These are phyloP conservation scores for Autographa pulchrina DNA, from an alignment of 2,888 invertebrate species.

Conservation along the genomic window DNA sequence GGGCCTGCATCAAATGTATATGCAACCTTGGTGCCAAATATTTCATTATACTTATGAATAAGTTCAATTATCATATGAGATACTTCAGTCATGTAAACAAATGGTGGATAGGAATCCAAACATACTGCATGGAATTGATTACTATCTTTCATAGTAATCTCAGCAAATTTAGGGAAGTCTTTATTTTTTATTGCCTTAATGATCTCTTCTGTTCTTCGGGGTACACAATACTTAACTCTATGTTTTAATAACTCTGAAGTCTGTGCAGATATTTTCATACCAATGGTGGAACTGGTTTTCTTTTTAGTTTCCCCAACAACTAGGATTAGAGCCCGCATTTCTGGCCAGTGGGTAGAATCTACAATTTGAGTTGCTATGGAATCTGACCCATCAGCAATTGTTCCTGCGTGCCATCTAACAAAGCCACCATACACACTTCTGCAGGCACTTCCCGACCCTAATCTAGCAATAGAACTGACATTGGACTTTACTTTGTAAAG, in stretches of 20 bases:
- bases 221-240: constrained; percentile 93
- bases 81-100: constrained; percentile 96
- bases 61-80: constrained; percentile 95
- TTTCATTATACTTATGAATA: constrained; percentile 95
- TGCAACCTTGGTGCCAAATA: constrained; percentile 93
- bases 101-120: constrained; percentile 98
- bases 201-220: constrained; percentile 90
- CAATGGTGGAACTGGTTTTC: constrained; percentile 95
- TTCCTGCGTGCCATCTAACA: constrained; percentile 96
- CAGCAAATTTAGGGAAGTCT: constrained; percentile 96
- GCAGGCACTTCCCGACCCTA: constrained; percentile 98
- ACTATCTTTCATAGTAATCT: constrained; percentile 98
- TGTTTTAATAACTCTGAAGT: constrained; percentile 95
- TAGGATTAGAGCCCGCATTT: constrained; percentile 96
- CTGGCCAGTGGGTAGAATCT: constrained; percentile 95
- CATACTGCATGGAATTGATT: constrained; percentile 99
- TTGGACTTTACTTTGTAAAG: constrained; percentile 93
- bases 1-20: constrained; percentile 99
- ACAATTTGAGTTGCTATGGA: constrained; percentile 94
- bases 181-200: constrained; percentile 89
- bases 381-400: constrained; percentile 91
- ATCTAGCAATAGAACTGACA: constrained; percentile 93
- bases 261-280: constrained; percentile 94
- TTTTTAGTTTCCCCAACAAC: constrained; percentile 96
- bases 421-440: constrained; percentile 98